Evolutionary conservation across 2,113 vertebrate genomes (phyloP), one percentile per base, ranked within the genome.

Genomic region (Tinamus guttatus): DNA sequence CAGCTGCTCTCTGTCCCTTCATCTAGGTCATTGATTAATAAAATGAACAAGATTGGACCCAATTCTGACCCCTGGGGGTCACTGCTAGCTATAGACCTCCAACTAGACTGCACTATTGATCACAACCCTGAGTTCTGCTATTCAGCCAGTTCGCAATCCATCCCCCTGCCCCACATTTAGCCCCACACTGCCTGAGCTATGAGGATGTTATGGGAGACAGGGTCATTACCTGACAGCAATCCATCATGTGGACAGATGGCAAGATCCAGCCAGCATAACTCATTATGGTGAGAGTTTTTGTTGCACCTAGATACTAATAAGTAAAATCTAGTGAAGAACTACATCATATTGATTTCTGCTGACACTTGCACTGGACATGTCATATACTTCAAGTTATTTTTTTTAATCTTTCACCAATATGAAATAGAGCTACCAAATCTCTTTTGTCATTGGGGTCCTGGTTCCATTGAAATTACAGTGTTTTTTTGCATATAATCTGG

Each of bases 281-380:
- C 4, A 0, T 3, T 85, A 70, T 11, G 41, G 14, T 7, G 6
- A 78, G 0, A 0, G 36, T 30, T 73, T 81, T 43, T 83, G 34
- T 38, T 58, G 62, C 2, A 2, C 9, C 79, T 20, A 27, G 69
- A 70, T 62, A 43, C 15, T 51, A 16, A 13, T 28, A 63, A 1
- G 24, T 67, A 86, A 85, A 87, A 86, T 28, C 32, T 43, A 64
- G 38, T 78, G 41, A 64, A 38, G 2, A 75, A 47, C 81, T 75
- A 52, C 4, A 52, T 92, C n/a, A 16, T 52, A 70, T 89, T 84
- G 62, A 14, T 70, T 94, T 73, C 65, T 81, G 40, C 27, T 69
- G 36, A 9, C 52, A 43, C 40, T 56, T 68, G 21, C 4, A 11
- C 51, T 2, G 2, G 28, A 64, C 45, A 17, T 9, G 1, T 28